A percentile compares a stretch with the other conserved stretches of the same genome.
Conservation (phyloP, 2,888 invertebrate genomes). For the Drosophila seclusa region DNA sequence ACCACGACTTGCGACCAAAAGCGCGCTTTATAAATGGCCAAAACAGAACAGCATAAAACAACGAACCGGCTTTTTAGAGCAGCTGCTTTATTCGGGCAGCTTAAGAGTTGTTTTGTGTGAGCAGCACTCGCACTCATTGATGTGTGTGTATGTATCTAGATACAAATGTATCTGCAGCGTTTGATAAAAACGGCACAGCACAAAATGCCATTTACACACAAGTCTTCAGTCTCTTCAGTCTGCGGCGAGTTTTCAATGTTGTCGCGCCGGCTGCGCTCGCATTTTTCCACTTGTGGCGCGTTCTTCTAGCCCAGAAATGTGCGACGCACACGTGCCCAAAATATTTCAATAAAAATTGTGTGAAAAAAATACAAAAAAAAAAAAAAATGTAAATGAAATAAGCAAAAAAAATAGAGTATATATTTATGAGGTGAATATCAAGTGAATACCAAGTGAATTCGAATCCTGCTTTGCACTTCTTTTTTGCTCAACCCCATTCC, state of each 20-base stretch:
- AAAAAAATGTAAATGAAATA: not conserved
- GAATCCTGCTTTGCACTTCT: constrained; percentile 1
- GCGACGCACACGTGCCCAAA: constrained; percentile 39
- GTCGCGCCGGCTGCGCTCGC: constrained; percentile 54
- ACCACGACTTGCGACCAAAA: constrained; percentile 13
- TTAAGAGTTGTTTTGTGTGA: constrained; percentile 34
- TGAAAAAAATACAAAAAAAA: constrained; percentile 3
- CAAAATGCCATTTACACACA: constrained; percentile 47
- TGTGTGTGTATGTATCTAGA: constrained; percentile 59
- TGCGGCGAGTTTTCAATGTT: constrained; percentile 73
- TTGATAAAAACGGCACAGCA: constrained; percentile 67
- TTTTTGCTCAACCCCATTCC: constrained; percentile 4
- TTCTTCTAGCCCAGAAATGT: constrained; percentile 33
- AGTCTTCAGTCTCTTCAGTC: constrained; percentile 62
- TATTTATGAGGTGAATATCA: not conserved
- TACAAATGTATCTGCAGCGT: constrained; percentile 73
- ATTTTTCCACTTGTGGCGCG: constrained; percentile 40
- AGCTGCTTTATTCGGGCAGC: constrained; percentile 36
- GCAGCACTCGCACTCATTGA: constrained; percentile 10
- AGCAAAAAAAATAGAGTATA: constrained; percentile 1
- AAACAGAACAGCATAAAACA: constrained; percentile 42
- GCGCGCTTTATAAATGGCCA: constrained; percentile 22
- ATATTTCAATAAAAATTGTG: not conserved
- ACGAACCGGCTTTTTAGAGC: constrained; percentile 70
- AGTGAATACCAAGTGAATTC: constrained; percentile 13